These are phyloP conservation scores for Scomber colias DNA, from an alignment of 2,113 vertebrate genomes.

Conservation along the genomic window DNA sequence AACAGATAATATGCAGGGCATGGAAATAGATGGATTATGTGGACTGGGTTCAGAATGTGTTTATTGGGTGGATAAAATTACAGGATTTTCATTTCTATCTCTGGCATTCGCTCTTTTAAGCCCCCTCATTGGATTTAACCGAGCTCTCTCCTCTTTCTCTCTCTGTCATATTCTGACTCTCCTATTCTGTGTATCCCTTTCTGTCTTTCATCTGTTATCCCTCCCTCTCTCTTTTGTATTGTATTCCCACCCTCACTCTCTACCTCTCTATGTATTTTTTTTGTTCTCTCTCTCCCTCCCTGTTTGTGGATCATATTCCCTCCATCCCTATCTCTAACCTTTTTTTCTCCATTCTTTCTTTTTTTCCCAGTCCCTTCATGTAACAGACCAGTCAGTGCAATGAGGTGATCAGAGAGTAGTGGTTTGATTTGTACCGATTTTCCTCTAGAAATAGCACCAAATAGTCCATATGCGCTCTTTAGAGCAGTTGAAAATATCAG, in stretches of 20 bases:
- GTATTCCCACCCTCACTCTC: slow-evolving; percentile 40
- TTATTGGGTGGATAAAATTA: slow-evolving; percentile 75
- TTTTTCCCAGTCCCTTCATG: slow-evolving; percentile 16
- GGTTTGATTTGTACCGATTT: slow-evolving; percentile 20
- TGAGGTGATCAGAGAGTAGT: slow-evolving; percentile 22
- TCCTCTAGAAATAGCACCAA: slow-evolving; percentile 42
- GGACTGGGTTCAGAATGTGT: slow-evolving; percentile 66
- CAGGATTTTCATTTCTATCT: slow-evolving; percentile 67
- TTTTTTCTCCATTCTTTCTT: background rate
- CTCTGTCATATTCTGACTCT: slow-evolving; percentile 37
- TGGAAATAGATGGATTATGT: slow-evolving; percentile 73
- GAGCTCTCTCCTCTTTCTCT: slow-evolving; percentile 44
- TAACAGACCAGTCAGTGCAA: background rate
- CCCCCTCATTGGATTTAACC: slow-evolving; percentile 53
- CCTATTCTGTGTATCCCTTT: slow-evolving; percentile 4
- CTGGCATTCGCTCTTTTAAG: slow-evolving; percentile 66
- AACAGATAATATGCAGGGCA: slow-evolving; percentile 66
- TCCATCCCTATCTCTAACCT: slow-evolving; percentile 7
- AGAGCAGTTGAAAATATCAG: slow-evolving; percentile 49
- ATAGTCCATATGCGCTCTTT: slow-evolving; percentile 37
- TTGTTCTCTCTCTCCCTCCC: slow-evolving; percentile 15
- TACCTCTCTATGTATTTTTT: slow-evolving; percentile 21
- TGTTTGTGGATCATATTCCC: slow-evolving; percentile 27
- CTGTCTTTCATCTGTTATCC: too few species aligned
- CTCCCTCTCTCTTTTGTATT: slow-evolving; percentile 22